Conservation (phyloP, 2,888 invertebrate genomes). For the Branchipolynoe longqiensis region DNA sequence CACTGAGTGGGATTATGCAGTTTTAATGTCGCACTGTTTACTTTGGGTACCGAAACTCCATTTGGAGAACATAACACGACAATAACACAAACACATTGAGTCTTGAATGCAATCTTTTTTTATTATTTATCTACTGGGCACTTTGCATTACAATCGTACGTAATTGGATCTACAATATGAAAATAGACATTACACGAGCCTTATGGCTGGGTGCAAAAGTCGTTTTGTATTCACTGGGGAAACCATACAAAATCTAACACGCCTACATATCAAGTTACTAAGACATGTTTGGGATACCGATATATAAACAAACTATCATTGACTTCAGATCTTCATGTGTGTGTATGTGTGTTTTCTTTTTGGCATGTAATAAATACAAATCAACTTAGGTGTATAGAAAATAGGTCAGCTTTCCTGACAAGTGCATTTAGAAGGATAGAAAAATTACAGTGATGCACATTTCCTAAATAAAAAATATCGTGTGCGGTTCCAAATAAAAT, state of each 20-base stretch:
- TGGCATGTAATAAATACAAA: conserved; percentile 53
- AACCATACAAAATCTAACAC: conserved; percentile 56
- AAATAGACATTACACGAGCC: conserved; percentile 51
- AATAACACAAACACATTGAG: no score
- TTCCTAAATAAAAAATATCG: conserved; percentile 55
- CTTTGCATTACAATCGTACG: conserved; percentile 50
- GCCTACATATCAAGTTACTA: conserved; percentile 44
- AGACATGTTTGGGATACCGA: conserved; percentile 46
- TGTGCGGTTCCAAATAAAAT: conserved; percentile 57
- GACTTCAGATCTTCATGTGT: conserved; percentile 23
- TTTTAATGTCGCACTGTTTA: no score
- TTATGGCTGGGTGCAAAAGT: conserved; percentile 40
- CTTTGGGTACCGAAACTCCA: no score
- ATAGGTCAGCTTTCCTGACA: conserved; percentile 52
- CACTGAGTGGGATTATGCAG: no score
- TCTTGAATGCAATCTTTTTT: conserved; percentile 43
- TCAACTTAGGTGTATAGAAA: conserved; percentile 50
- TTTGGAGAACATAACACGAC: no score
- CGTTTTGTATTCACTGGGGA: conserved; percentile 41
- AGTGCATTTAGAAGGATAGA: conserved; percentile 56
- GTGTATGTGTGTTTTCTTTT: no score
- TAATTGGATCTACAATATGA: conserved; percentile 52
- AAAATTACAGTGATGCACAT: conserved; percentile 55
- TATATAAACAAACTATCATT: conserved; percentile 46
- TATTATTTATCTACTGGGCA: conserved; percentile 51